These are phyloP conservation scores for Neoascia interrupta DNA, from an alignment of 2,888 invertebrate species.

Conservation along the genomic window DNA sequence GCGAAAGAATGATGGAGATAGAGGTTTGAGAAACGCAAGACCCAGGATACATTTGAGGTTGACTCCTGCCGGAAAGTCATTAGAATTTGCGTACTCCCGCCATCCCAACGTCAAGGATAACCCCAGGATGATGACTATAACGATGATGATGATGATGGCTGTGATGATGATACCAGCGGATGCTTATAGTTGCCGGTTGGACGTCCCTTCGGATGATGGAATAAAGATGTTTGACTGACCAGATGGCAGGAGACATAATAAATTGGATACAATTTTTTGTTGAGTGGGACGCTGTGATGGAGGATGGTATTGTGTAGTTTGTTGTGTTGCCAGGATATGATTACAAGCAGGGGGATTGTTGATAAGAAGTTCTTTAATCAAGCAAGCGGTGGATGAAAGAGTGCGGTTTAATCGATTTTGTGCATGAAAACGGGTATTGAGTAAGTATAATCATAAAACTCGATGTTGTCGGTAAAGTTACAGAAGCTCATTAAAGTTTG, in stretches of 20 bases:
- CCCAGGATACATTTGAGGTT: conserved; percentile 57
- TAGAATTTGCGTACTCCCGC: conserved; percentile 49
- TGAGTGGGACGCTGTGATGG: neutral
- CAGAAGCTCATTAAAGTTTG: no score
- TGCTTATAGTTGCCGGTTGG: conserved; percentile 55
- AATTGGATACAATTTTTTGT: conserved; percentile 37
- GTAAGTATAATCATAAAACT: no score
- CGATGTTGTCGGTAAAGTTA: no score
- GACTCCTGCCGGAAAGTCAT: conserved; percentile 58
- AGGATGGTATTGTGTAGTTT: conserved; percentile 11
- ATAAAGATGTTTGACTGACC: conserved; percentile 49
- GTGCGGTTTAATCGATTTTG: conserved; percentile 5
- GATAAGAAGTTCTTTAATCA: conserved; percentile 52
- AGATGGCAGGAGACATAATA: conserved; percentile 47
- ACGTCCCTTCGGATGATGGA: conserved; percentile 44
- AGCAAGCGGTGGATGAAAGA: conserved; percentile 14
- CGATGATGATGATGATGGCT: conserved; percentile 16
- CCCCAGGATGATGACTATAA: conserved; percentile 10
- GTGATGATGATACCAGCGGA: conserved; percentile 44
- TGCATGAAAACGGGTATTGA: neutral
- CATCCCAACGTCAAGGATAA: neutral
- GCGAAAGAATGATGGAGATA: neutral
- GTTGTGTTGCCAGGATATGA: neutral
- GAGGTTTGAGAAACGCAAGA: conserved; percentile 27
- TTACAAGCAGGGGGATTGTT: conserved; percentile 9